Evolutionary conservation across 2,888 invertebrate species (phyloP).

Genomic region (Galeopsomyia nigrocyanea): DNA sequence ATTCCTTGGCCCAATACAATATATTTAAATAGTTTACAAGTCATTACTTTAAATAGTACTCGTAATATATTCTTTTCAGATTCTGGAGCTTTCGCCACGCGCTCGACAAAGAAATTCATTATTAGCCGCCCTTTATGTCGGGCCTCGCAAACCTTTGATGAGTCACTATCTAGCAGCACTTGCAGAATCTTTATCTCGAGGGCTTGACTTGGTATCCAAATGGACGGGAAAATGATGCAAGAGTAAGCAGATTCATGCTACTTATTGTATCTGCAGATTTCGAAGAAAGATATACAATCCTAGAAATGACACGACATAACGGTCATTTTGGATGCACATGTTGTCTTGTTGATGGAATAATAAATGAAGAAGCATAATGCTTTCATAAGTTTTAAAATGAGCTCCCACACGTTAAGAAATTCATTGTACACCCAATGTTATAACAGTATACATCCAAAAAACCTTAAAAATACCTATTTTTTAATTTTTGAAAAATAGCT

Average conservation of each 20-base stretch:
- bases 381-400: no score
- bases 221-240: slow-evolving; percentile 3
- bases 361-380: no score
- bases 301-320: slow-evolving; percentile 19
- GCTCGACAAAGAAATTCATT: slow-evolving; percentile 7
- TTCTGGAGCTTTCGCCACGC: background rate
- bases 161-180: slow-evolving; percentile 3
- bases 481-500: no score
- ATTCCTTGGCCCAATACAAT: no score
- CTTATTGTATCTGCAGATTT: slow-evolving; percentile 17
- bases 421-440: no score
- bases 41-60: no score
- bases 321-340: slow-evolving; percentile 13
- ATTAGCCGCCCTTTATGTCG: background rate
- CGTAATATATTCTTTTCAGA: background rate
- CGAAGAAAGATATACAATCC: slow-evolving; percentile 9
- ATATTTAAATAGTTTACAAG: no score
- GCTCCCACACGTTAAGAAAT: no score
- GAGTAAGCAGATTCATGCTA: slow-evolving; percentile 1
- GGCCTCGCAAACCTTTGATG: slow-evolving; percentile 20
- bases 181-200: background rate
- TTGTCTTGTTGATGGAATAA: slow-evolving; percentile 11
- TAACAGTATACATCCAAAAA: no score
- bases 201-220: slow-evolving; percentile 20
- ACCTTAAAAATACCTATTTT: no score